Percentiles rank a stretch among this genome's conserved stretches.
Conservation (phyloP, 2,888 invertebrate genomes). For the Acleris laterana region DNA sequence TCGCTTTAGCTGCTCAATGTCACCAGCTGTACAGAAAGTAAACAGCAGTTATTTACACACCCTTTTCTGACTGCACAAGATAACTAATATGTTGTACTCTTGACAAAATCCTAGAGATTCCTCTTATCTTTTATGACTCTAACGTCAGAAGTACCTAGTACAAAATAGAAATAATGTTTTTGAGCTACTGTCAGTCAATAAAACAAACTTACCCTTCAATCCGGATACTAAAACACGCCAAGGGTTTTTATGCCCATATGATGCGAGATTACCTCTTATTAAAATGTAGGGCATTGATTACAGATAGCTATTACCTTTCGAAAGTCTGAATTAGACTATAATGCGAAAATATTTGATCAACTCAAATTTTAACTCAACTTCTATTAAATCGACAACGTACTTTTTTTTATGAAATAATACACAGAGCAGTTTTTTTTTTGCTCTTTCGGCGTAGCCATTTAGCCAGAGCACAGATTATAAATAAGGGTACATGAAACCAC, state of each 20-base stretch:
- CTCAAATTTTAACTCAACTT: too few species aligned
- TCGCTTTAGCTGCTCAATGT: slow-evolving; percentile 92
- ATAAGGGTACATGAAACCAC: too few species aligned
- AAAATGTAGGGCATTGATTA: slow-evolving; percentile 94
- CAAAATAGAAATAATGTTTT: slow-evolving; percentile 13
- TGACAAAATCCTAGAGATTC: neutral
- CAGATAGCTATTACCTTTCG: slow-evolving; percentile 51
- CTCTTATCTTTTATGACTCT: slow-evolving; percentile 20
- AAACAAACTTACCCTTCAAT: slow-evolving; percentile 87
- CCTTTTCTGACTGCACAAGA: too few species aligned
- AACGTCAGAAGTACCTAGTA: slow-evolving; percentile 15
- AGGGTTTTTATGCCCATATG: slow-evolving; percentile 93
- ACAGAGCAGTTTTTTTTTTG: too few species aligned
- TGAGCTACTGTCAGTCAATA: slow-evolving; percentile 17
- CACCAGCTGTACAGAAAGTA: slow-evolving; percentile 84
- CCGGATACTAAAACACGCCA: slow-evolving; percentile 95
- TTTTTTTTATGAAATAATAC: too few species aligned
- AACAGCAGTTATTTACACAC: neutral
- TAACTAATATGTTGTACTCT: neutral
- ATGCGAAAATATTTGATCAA: neutral
- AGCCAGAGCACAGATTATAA: too few species aligned
- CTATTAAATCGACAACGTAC: too few species aligned
- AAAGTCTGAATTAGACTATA: slow-evolving; percentile 1
- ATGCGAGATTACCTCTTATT: slow-evolving; percentile 94
- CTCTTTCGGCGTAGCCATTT: too few species aligned